Base-by-base conservation (phyloP, 2,888 invertebrate species). In the Tiliacea aurago region DNA sequence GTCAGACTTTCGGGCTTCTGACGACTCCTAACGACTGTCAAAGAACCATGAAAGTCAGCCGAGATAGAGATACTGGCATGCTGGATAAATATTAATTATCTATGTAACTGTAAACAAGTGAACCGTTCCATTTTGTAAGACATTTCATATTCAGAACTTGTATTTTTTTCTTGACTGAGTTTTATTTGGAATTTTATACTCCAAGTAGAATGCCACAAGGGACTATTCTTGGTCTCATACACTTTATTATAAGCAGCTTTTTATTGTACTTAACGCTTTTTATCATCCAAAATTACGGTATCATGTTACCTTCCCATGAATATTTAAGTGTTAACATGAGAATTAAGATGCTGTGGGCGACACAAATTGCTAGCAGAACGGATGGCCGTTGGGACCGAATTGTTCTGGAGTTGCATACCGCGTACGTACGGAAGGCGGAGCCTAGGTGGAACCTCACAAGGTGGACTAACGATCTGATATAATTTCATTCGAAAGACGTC, bases 281-380 rank as follows among this genome's bases (percentile, higher is more conserved):
- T 55, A 78, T 67, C n/a, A 33, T 47, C 2, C 11, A 15, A 62
- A 66, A 62, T 76, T 58, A 76, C 56, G 68, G 69, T 76, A 53
- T 78, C n/a, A 47, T 53, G 62, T 78, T 67, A 51, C 69, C 23
- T 67, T 61, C 3, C 56, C 11, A 51, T 62, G 55, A 81, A 81
- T 76, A 66, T 62, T 62, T 20, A 56, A 76, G 45, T 77, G 43
- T 33, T 63, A 18, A 7, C 20, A 41, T 3, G 37, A 37, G 23
- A 28, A n/a, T 62, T 23, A 47, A 43, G 15, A 7, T 9, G 51
- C 7, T 15, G 13, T 49, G 6, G n/a, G 7, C 3, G 10, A 20
- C 20, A 7, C 0, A 28, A 23, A 47, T 63, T 41, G 7, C 15
- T 64, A 20, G 5, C 18, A 55, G 10, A 45, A 55, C 0, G 4